These are phyloP conservation scores for Oreochromis spilurus DNA, from an alignment of 2,113 vertebrate species.

Conservation along the genomic window DNA sequence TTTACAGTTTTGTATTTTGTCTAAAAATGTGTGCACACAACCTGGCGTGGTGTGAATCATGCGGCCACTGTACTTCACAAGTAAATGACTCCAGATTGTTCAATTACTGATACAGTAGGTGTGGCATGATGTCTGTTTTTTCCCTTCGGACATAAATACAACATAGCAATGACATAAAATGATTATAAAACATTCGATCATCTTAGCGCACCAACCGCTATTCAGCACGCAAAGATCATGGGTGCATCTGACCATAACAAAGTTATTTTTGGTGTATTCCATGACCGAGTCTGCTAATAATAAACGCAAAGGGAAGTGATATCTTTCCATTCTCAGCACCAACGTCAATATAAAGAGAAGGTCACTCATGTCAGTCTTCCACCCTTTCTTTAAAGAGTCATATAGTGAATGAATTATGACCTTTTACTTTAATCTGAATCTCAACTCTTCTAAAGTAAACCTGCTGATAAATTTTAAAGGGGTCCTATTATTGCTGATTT, in stretches of 20 bases:
- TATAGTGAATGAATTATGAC: neutral
- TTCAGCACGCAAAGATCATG: neutral
- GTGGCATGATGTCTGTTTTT: neutral
- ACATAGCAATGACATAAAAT: neutral
- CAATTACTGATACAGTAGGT: neutral
- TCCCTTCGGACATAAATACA: neutral
- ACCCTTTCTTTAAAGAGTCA: neutral
- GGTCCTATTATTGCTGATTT: neutral
- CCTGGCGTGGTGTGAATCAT: neutral
- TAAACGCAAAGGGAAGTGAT: conserved; percentile 44
- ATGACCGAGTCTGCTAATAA: conserved; percentile 23
- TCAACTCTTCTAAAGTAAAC: neutral
- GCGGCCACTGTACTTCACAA: neutral
- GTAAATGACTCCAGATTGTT: neutral
- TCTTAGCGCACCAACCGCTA: neutral
- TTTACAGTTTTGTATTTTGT: neutral
- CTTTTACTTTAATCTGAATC: neutral
- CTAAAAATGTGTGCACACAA: neutral
- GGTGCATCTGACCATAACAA: neutral
- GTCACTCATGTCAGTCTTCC: neutral
- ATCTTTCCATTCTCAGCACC: neutral
- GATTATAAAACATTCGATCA: neutral
- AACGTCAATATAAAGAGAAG: neutral
- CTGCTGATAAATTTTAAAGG: neutral
- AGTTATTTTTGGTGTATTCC: conserved; percentile 28